Evolutionary conservation across 2,113 vertebrate genomes (phyloP).

Genomic region (Melanotaenia duboulayi): DNA sequence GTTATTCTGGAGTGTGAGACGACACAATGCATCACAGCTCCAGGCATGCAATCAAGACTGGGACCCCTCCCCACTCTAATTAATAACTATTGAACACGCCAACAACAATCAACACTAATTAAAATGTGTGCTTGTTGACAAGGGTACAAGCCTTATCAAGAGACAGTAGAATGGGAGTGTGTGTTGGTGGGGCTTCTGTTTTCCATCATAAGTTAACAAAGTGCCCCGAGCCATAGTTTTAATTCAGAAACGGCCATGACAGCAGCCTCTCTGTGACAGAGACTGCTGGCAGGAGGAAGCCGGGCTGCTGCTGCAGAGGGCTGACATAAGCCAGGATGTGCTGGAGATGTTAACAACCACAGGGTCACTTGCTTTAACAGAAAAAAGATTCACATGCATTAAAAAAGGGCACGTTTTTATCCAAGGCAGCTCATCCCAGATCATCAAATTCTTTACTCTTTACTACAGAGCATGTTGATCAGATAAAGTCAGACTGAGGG

Average conservation of each 20-base stretch:
- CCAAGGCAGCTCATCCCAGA: no score
- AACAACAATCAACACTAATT: slow-evolving; percentile 95
- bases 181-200: slow-evolving; percentile 77
- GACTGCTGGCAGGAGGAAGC: slow-evolving; percentile 55
- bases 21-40: slow-evolving; percentile 82
- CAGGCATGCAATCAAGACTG: slow-evolving; percentile 81
- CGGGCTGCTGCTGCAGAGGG: slow-evolving; percentile 43
- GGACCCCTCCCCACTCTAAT: slow-evolving; percentile 85
- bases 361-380: not conserved
- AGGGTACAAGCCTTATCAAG: slow-evolving; percentile 88
- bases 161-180: slow-evolving; percentile 73
- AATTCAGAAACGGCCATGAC: slow-evolving; percentile 59
- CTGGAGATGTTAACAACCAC: not conserved
- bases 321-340: not conserved
- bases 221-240: slow-evolving; percentile 82
- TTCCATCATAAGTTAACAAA: slow-evolving; percentile 88
- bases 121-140: slow-evolving; percentile 91
- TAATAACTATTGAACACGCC: slow-evolving; percentile 91
- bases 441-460: no score
- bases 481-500: no score
- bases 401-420: no score
- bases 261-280: slow-evolving; percentile 41
- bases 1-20: slow-evolving; percentile 82
- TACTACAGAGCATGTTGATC: no score
- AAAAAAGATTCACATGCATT: no score